A percentile compares a stretch with the other conserved stretches of the same genome.
Conservation (phyloP, 2,888 invertebrate species). For the Norana najaformis region DNA sequence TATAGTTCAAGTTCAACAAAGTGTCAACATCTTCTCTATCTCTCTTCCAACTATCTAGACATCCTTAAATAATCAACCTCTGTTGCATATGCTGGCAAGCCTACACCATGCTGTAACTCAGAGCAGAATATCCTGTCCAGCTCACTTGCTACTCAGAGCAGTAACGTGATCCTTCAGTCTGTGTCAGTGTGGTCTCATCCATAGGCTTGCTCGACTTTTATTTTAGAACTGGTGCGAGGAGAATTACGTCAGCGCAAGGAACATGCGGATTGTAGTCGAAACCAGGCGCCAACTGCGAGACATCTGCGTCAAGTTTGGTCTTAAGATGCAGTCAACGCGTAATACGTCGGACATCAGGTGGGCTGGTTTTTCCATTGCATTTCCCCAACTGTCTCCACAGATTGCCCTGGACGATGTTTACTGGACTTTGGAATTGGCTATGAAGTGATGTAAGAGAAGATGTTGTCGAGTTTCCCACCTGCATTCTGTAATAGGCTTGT, state of each 20-base stretch:
- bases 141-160: too few relatives aligned
- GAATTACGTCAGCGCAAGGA: constrained; percentile 81
- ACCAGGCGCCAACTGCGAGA: constrained; percentile 79
- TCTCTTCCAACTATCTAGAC: too few relatives aligned
- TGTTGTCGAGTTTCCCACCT: background rate
- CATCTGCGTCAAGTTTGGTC: constrained; percentile 71
- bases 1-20: too few relatives aligned
- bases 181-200: background rate
- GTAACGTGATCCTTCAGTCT: too few relatives aligned
- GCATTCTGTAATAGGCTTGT: background rate
- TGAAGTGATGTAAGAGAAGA: background rate
- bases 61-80: too few relatives aligned
- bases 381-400: background rate
- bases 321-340: constrained; percentile 62
- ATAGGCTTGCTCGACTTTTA: background rate
- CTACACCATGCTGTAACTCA: too few relatives aligned
- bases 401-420: background rate
- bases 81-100: too few relatives aligned
- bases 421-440: background rate
- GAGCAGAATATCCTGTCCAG: too few relatives aligned
- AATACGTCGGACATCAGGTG: constrained; percentile 20
- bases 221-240: constrained; percentile 83
- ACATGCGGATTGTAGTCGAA: constrained; percentile 79
- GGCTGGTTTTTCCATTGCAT: background rate
- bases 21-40: too few relatives aligned